Conservation (phyloP, 2,113 vertebrate genomes). For the Nanger granti region DNA sequence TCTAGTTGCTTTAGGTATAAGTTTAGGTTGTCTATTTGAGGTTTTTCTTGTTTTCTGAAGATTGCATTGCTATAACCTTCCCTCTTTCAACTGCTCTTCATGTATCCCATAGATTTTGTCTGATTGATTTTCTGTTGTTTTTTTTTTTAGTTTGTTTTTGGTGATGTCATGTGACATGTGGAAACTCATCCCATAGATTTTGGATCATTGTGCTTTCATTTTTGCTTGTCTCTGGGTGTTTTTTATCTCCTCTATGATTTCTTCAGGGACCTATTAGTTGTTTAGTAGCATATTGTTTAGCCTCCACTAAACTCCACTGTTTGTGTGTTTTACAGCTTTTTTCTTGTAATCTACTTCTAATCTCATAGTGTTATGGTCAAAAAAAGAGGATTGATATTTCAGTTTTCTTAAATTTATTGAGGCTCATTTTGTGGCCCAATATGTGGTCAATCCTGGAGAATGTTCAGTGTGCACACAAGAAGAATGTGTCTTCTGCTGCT, state of each 20-base stretch:
- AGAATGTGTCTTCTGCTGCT: background rate
- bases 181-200: background rate
- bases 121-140: background rate
- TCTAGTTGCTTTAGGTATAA: background rate
- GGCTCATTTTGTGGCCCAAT: background rate
- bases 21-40: background rate
- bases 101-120: background rate
- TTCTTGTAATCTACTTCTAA: background rate
- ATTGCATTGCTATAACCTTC: background rate
- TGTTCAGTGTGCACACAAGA: background rate
- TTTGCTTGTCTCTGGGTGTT: background rate
- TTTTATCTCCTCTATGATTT: background rate
- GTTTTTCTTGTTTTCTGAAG: background rate
- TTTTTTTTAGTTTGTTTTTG: background rate
- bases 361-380: background rate
- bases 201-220: background rate
- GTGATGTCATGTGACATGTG: background rate
- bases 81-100: background rate
- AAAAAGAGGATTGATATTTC: background rate
- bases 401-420: background rate
- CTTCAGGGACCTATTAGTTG: background rate
- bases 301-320: background rate
- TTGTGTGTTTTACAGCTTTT: background rate
- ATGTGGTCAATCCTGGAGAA: background rate
- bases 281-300: background rate